Percentiles rank a stretch among this genome's conserved stretches.
These are phyloP conservation scores for Cheirogaleus major DNA, from an alignment of 2,797 vertebrate species.

Conservation along the genomic window DNA sequence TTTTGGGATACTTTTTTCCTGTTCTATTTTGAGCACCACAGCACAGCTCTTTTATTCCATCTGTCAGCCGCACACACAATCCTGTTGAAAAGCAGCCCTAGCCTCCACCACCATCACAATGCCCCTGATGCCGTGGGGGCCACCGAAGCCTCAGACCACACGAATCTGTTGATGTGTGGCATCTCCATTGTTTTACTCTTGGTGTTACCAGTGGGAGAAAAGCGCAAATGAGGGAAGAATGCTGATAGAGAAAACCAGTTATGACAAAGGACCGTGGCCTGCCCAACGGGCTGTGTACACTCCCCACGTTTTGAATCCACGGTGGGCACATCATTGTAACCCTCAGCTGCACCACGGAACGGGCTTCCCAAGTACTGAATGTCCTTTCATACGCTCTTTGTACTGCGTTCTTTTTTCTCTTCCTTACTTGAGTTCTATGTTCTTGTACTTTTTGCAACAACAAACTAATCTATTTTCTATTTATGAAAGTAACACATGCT, in stretches of 20 bases:
- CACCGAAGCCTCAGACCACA: not conserved
- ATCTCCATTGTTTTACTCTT: conserved; percentile 59
- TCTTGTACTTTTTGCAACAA: not conserved
- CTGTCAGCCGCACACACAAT: conserved; percentile 57
- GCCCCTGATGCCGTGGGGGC: conserved; percentile 25
- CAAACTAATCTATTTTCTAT: not conserved
- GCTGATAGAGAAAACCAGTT: not conserved
- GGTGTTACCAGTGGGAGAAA: conserved; percentile 37
- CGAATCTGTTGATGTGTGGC: conserved; percentile 29
- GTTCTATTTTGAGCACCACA: conserved; percentile 61
- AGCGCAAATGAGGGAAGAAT: not conserved
- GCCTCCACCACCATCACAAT: not conserved
- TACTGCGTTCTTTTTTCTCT: not conserved
- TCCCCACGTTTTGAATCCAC: not conserved
- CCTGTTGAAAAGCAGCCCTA: conserved; percentile 63
- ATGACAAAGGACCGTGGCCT: not conserved
- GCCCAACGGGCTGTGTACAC: rapidly evolving
- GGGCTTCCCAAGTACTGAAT: not conserved
- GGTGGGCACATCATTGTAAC: not conserved
- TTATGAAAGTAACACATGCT: not conserved
- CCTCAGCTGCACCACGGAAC: not conserved
- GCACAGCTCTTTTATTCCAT: conserved; percentile 67
- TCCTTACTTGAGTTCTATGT: not conserved
- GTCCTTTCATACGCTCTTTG: rapidly evolving
- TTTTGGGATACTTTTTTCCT: conserved; percentile 56